Evolutionary conservation across 2,797 vertebrate genomes (phyloP), one percentile per base, ranked within the genome.

Genomic region (Carduelis carduelis): DNA sequence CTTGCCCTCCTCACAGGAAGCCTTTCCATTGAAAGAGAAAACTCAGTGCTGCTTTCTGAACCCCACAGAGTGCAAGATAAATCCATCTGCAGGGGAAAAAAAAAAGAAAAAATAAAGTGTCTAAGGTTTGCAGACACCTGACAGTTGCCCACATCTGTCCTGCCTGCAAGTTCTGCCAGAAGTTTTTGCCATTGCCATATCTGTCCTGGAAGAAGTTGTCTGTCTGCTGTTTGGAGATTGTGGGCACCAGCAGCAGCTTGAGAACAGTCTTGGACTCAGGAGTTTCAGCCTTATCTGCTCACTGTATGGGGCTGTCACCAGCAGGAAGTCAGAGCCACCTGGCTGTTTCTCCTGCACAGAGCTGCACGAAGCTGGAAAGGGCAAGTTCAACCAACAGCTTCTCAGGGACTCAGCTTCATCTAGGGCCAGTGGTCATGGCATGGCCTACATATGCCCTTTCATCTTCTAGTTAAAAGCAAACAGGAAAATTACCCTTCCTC

Each of bases 61-160:
- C 47, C 34, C 49, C 32, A 43, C n/a, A 65, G 28, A 47, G 26
- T n/a, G 5, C 32, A 57, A 81, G 56, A 63, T 4, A 79, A 63
- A 74, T 22, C 39, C 7, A 57, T 22, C 39, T 56, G 4, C 7
- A 41, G 34, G 22, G 1, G 0, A 9, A 3, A 41, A 41, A 16
- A 41, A 15, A 16, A 56, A 46, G 2, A 23, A 32, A 27, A 85
- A 93, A 52, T 7, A 20, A 7, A 32, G 11, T 14, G 16, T 77
- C 14, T 5, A 77, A 27, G 24, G 71, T 93, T 65, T 88, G 34
- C 53, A 86, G 49, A 20, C 28, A 34, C 19, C 22, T 53, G 34
- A 14, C 49, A 44, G 26, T 16, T 11, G 0, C 2, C 1, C 27
- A 26, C 11, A 3, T 71, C 34, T 44, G 16, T n/a, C n/a, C 18